Base-by-base conservation (phyloP, 2,797 vertebrate genomes). In the Schizopygopsis pylzovi region DNA sequence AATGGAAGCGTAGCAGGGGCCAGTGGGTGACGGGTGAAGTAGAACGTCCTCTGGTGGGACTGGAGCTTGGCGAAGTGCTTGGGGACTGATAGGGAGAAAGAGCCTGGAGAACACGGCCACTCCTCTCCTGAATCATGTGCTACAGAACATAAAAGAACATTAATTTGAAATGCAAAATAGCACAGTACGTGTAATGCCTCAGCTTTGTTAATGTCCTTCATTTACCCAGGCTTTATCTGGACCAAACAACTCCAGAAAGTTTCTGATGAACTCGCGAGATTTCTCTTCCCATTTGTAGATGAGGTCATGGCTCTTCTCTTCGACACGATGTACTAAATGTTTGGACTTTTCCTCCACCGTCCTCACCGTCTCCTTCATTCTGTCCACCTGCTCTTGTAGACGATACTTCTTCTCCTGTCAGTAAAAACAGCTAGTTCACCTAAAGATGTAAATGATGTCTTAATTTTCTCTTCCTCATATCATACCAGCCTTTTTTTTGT, bases 241-340 rank as follows among this genome's bases (percentile, higher is more conserved):
- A 87, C 98, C 98, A 90, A 99, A 99, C 39, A 99, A 95, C 93
- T 98, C 97, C 92, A 99, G 92, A 92, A 99, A 99, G 93, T 97
- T 99, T 89, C 97, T 90, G 18, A 99, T 99, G 92, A 99, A 99
- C 92, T 99, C 98, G 49, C 98, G 94, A 6, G 98, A 99, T 87
- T 99, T 99, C 90, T 99, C 98, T 90, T 99, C 98, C 98, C 98
- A 99, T 93, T 99, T 99, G 90, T 97, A 97, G 92, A 99, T 99
- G 84, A 99, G 96, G 89, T 99, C 98, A 3, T 99, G 98, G 91
- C 98, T 99, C 91, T 97, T 99, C 93, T 99, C 98, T 92, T 99
- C 98, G 83, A 99, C 98, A 68, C 94, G 95, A 92, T 98, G 96
- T 82, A 99, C 98, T 94, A 99, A 97, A 92, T 99, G 97, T 92